phyloP scores from a whole-genome alignment of 1,140 invertebrate genomes.

The Aphelinus atriplicis region DNA sequence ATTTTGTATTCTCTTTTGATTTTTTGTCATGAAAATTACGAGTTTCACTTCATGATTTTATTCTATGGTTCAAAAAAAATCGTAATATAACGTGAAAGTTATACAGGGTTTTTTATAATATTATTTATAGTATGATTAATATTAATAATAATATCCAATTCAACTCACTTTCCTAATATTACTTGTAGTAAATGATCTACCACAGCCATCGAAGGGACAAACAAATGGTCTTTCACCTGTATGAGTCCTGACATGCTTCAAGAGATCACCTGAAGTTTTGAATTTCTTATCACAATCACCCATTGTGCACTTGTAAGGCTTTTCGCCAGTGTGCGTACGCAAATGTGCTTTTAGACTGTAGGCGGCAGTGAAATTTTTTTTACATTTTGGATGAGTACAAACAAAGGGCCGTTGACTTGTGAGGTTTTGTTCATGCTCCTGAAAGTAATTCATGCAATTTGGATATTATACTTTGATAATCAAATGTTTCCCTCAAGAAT shows the following conservation, averaged over 20 bases:
- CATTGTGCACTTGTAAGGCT: conserved; percentile 73
- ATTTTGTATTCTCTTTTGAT: too few relatives aligned
- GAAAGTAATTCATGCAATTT: conserved; percentile 41
- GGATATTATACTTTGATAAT: too few relatives aligned
- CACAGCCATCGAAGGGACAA: conserved; percentile 73
- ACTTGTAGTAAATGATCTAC: conserved; percentile 77
- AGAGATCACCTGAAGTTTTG: conserved; percentile 77
- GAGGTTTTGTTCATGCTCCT: conserved; percentile 76
- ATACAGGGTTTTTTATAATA: too few relatives aligned
- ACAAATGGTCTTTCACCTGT: conserved; percentile 78
- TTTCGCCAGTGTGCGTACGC: conserved; percentile 77
- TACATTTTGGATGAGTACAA: conserved; percentile 70
- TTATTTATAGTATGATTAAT: too few relatives aligned
- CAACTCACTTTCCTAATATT: conserved; percentile 75
- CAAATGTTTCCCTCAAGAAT: not conserved
- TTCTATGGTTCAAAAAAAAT: too few relatives aligned
- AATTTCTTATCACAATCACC: conserved; percentile 71
- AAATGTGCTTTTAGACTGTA: conserved; percentile 76
- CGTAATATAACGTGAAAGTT: too few relatives aligned
- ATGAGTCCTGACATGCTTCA: conserved; percentile 77
- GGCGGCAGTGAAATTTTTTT: conserved; percentile 75
- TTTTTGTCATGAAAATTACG: too few relatives aligned
- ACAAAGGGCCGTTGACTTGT: conserved; percentile 72
- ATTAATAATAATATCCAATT: not conserved
- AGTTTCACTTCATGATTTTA: too few relatives aligned